Evolutionary conservation across 2,888 invertebrate genomes (phyloP).

Genomic region (Carterocephalus palaemon): DNA sequence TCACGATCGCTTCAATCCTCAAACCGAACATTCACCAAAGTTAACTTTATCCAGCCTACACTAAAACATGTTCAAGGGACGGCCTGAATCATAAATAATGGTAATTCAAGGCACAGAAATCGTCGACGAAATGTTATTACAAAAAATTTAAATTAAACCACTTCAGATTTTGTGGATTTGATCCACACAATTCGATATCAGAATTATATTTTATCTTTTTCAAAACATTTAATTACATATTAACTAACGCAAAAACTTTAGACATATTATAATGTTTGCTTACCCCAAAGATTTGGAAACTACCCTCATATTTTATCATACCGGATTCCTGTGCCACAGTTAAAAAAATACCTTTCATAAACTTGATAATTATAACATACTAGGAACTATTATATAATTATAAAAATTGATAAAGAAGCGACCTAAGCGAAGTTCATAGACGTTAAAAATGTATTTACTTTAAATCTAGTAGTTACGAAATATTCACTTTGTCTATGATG

Average conservation of each 20-base stretch:
- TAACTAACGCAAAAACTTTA: too few relatives aligned
- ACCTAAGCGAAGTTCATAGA: slow-evolving; percentile 49
- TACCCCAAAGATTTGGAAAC: neutral
- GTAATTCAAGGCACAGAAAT: slow-evolving; percentile 19
- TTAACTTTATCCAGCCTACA: slow-evolving; percentile 13
- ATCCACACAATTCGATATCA: neutral
- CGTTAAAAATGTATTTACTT: slow-evolving; percentile 33
- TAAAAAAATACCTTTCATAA: slow-evolving; percentile 12
- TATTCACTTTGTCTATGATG: slow-evolving; percentile 25
- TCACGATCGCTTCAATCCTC: slow-evolving; percentile 37
- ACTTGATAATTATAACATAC: slow-evolving; percentile 37
- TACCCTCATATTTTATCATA: neutral
- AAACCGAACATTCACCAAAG: slow-evolving; percentile 14
- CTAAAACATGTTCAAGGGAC: slow-evolving; percentile 13
- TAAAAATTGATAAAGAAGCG: slow-evolving; percentile 46
- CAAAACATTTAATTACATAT: too few relatives aligned
- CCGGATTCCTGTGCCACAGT: slow-evolving; percentile 20
- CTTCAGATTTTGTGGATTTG: neutral
- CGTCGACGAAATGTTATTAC: too few relatives aligned
- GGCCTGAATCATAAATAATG: slow-evolving; percentile 18
- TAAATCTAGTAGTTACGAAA: slow-evolving; percentile 30
- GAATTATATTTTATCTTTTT: too few relatives aligned
- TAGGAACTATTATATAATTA: slow-evolving; percentile 60
- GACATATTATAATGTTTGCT: too few relatives aligned
- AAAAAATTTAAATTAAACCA: neutral